Evolutionary conservation across 1,140 invertebrate species (phyloP).

Genomic region (Maconellicoccus hirsutus): DNA sequence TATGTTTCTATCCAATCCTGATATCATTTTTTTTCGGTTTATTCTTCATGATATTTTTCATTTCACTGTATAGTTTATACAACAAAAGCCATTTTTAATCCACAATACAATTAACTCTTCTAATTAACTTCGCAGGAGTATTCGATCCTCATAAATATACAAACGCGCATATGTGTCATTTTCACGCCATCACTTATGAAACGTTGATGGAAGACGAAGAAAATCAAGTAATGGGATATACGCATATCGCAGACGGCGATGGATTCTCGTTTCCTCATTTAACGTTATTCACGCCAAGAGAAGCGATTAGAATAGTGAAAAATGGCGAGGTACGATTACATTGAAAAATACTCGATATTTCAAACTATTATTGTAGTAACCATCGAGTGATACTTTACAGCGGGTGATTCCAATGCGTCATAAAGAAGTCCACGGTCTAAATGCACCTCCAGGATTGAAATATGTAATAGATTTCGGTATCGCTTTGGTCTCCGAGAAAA

Average conservation of each 20-base stretch:
- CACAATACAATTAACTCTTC: neutral
- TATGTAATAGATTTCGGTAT: slow-evolving; percentile 70
- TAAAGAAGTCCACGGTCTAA: slow-evolving; percentile 68
- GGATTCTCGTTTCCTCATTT: slow-evolving; percentile 61
- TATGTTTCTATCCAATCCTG: neutral
- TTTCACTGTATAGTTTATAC: neutral
- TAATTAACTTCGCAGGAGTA: slow-evolving; percentile 41
- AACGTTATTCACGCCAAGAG: slow-evolving; percentile 60
- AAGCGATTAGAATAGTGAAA: slow-evolving; percentile 63
- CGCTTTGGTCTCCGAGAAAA: slow-evolving; percentile 67
- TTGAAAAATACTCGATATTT: too few species aligned
- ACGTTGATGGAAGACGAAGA: slow-evolving; percentile 70
- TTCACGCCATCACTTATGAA: slow-evolving; percentile 66
- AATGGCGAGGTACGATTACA: slow-evolving; percentile 52
- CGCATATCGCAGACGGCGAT: slow-evolving; percentile 58
- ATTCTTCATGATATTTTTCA: neutral
- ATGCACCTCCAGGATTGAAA: slow-evolving; percentile 60
- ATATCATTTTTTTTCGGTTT: neutral
- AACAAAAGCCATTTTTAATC: too few species aligned
- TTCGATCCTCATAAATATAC: slow-evolving; percentile 66
- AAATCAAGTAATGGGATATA: slow-evolving; percentile 57
- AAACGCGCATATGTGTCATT: slow-evolving; percentile 64
- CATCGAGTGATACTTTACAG: slow-evolving; percentile 39
- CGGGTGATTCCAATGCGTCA: slow-evolving; percentile 71
- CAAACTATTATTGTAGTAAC: too few species aligned